Base-by-base conservation (phyloP, 1,140 invertebrate species). In the Scaptodrosophila lebanonensis region DNA sequence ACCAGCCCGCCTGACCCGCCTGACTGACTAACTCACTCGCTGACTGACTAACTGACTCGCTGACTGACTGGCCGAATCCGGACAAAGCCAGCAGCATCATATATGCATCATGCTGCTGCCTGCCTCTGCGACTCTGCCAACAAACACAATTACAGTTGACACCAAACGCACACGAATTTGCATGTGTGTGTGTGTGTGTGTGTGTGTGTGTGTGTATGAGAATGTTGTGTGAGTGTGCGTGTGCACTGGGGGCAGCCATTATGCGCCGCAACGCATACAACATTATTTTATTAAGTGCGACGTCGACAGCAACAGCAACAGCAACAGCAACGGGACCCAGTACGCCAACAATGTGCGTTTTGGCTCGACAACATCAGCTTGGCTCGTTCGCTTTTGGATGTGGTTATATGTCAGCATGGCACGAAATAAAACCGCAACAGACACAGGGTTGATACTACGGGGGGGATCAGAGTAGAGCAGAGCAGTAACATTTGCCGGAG, bases 241-340 rank as follows among this genome's bases (percentile, higher is more conserved):
- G n/a, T n/a, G n/a, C n/a, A n/a, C n/a, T n/a, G n/a, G n/a, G n/a
- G n/a, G 20, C 38, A 48, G 50, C 56, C 57, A 67, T 77, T 76
- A 76, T 76, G 72, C 63, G 63, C 53, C 63, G 43, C 67, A 71
- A 49, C 63, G 64, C 59, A 72, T 77, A 57, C 68, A 77, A 67
- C 66, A 68, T 77, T 77, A 77, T 79, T 67, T 72, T 79, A 72
- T 77, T 72, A 71, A 77, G 73, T 77, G 72, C 58, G 73, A 40
- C 50, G 44, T 38, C 43, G 22, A 13, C 9, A 12, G 1, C 15
- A 5, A 15, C 15, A 39, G 3, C 16, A n/a, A 39, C 2, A 17
- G 57, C 39, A 47, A 52, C 35, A 16, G 16, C 29, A 39, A 20
- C 12, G 29, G 25, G 25, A 13, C 33, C 42, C 12, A 13, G 51